Evolutionary conservation across 2,888 invertebrate species (phyloP), one percentile per base, ranked within the genome.

Genomic region (Oxytorus armatus): DNA sequence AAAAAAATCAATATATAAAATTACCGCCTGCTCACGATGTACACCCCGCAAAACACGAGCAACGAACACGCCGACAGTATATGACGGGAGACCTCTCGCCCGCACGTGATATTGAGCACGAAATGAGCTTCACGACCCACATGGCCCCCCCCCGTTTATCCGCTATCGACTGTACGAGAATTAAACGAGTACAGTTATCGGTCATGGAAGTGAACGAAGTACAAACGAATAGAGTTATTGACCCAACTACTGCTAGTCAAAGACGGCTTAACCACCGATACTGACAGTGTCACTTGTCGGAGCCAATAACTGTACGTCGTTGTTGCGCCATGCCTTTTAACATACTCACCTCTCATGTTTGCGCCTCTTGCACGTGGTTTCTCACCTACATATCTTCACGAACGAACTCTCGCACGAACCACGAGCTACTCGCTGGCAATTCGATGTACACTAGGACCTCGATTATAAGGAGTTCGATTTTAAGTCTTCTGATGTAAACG

Each of bases 1-100:
- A 73, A 53, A n/a, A n/a, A 76, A 80, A 80, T 80, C 79, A 80
- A 80, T 80, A 80, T 80, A 76, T 55, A 68, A 73, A 80, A 80
- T 80, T 72, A 80, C 72, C 76, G 63, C 63, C 63, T 61, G 16
- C 36, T 47, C 42, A 29, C 29, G 14, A 11, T 29, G 21, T 44
- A 16, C 14, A 47, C 18, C 47, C 25, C 25, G 29, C n/a, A n/a
- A n/a, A n/a, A 47, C 47, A 65, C 63, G 63, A 65, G 11, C 68
- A 29, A 14, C 63, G 36, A 57, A 23, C 44, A 47, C 69, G 18
- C 36, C 14, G 21, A 47, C 16, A 14, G 8, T 51, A 25, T 33
- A 44, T 33, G 68, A 33, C 39, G 63, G 55, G 65, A 68, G 51
- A 65, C n/a, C n/a, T 47, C 18, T 44, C 23, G 79, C 25, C 36